phyloP scores from a whole-genome alignment of 2,888 invertebrate genomes.

The Limnephilus rhombicus region DNA sequence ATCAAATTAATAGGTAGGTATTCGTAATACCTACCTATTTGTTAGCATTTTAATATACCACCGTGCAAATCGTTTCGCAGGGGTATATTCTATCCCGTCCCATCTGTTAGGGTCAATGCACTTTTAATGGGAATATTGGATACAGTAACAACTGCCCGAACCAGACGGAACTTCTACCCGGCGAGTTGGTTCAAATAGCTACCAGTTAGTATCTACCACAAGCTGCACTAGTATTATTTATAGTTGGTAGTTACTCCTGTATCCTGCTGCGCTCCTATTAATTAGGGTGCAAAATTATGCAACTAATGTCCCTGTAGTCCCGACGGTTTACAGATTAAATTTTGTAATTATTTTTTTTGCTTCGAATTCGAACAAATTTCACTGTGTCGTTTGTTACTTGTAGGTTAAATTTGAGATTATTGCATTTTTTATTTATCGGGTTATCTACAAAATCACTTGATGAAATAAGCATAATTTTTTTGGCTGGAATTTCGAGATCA shows the following conservation, averaged over 20 bases:
- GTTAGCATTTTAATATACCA: background rate
- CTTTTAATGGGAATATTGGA: slow-evolving; percentile 61
- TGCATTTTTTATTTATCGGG: too few relatives aligned
- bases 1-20: too few relatives aligned
- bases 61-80: background rate
- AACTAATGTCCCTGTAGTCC: background rate
- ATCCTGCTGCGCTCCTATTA: background rate
- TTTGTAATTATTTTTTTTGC: background rate
- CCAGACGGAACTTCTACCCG: background rate
- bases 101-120: slow-evolving; percentile 57
- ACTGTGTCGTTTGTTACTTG: background rate
- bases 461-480: too few relatives aligned
- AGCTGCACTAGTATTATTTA: background rate
- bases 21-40: background rate
- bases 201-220: background rate
- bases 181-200: background rate
- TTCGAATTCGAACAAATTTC: background rate
- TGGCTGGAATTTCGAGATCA: too few relatives aligned
- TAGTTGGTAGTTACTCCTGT: background rate
- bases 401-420: background rate
- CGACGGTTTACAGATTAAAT: background rate
- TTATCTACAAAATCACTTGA: too few relatives aligned
- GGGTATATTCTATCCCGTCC: background rate
- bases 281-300: background rate
- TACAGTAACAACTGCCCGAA: slow-evolving; percentile 11